Percentiles rank a stretch among this genome's conserved stretches.
Evolutionary conservation across 1,140 invertebrate genomes (phyloP).

Genomic region (Drosophila dunni): DNA sequence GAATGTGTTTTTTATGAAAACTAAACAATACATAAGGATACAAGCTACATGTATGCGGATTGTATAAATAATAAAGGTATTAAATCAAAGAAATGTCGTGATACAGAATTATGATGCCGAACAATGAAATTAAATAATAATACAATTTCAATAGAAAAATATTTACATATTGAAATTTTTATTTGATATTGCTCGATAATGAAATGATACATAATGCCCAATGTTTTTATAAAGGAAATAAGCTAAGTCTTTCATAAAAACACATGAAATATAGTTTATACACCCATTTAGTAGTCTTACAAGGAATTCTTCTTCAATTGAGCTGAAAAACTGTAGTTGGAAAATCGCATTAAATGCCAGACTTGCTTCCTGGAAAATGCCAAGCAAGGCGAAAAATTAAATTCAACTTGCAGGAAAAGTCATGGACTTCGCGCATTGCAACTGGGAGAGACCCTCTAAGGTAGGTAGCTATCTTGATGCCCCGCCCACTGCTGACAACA

Average conservation of each 20-base stretch:
- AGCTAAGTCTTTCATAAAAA: background rate
- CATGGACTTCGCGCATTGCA: conserved; percentile 61
- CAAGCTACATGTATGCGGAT: conserved; percentile 31
- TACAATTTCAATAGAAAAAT: conserved; percentile 9
- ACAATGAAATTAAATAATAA: conserved; percentile 37
- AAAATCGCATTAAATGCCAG: conserved; percentile 57
- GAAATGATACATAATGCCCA: background rate
- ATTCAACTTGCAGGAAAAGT: conserved; percentile 50
- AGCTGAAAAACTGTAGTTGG: conserved; percentile 40
- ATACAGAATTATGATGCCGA: conserved; percentile 21
- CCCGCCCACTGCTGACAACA: conserved; percentile 11
- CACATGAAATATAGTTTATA: no score
- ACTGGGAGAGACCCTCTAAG: conserved; percentile 5
- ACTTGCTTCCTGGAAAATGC: conserved; percentile 34
- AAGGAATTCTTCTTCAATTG: conserved; percentile 15
- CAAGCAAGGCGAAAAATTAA: conserved; percentile 67
- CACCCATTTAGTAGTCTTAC: background rate
- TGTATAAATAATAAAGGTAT: conserved; percentile 32
- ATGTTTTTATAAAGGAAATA: background rate
- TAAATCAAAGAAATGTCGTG: conserved; percentile 36
- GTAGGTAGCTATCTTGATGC: conserved; percentile 4
- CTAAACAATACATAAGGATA: conserved; percentile 52
- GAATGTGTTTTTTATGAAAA: conserved; percentile 70
- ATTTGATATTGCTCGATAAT: background rate
- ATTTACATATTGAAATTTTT: conserved; percentile 23